Evolutionary conservation across 1,140 invertebrate genomes (phyloP).

Genomic region (Lerema accius): DNA sequence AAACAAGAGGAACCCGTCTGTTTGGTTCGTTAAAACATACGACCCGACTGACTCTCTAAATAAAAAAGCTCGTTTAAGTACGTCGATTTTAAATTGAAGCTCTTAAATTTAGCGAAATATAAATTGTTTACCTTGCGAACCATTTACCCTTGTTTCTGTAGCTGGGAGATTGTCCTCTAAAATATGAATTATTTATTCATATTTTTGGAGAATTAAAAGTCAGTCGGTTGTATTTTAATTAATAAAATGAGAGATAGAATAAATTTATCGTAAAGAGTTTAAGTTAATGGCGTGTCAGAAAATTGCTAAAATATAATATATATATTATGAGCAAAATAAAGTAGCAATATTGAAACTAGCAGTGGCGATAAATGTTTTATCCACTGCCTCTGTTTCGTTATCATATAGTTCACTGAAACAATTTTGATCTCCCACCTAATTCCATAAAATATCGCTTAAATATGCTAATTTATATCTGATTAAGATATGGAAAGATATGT

Average conservation of each 20-base stretch:
- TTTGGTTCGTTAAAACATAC: slow-evolving; percentile 1
- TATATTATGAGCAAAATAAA: background rate
- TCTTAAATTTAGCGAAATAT: background rate
- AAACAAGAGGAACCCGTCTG: background rate
- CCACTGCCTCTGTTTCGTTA: too few relatives aligned
- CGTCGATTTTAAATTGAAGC: background rate
- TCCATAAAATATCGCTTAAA: slow-evolving; percentile 44
- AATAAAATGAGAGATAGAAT: background rate
- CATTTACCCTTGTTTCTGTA: slow-evolving; percentile 5
- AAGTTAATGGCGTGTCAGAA: too few relatives aligned
- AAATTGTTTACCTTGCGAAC: slow-evolving; percentile 1
- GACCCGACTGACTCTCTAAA: slow-evolving; percentile 2
- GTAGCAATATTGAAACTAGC: too few relatives aligned
- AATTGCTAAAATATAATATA: too few relatives aligned
- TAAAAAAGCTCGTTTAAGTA: background rate
- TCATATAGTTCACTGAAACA: slow-evolving; percentile 44
- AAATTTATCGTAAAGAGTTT: too few relatives aligned
- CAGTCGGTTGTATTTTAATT: slow-evolving; percentile 6
- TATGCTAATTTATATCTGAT: slow-evolving; percentile 51
- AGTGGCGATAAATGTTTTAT: too few relatives aligned
- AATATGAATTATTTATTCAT: background rate
- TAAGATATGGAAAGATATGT: slow-evolving; percentile 54
- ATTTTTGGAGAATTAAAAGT: slow-evolving; percentile 1
- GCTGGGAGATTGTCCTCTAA: background rate
- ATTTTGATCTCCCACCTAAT: slow-evolving; percentile 42